Percentiles rank a stretch among this genome's conserved stretches.
These are phyloP conservation scores for Cremastobaeus sp. DNA, from an alignment of 2,888 invertebrate genomes.

Conservation along the genomic window DNA sequence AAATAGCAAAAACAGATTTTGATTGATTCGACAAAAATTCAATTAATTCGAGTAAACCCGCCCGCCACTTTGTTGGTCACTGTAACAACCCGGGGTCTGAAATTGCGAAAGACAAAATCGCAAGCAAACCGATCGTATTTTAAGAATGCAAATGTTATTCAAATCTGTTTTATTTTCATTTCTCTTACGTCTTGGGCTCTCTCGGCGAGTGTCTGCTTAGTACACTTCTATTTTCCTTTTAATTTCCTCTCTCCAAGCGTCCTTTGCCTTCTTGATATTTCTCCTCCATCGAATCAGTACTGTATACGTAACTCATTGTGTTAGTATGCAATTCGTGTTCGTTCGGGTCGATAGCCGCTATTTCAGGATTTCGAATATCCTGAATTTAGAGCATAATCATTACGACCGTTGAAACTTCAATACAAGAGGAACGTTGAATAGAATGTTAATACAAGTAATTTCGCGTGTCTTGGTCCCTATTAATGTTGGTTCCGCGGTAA, in stretches of 20 bases:
- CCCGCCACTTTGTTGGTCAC: too few relatives aligned
- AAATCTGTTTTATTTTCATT: conserved; percentile 17
- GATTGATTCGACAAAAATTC: too few relatives aligned
- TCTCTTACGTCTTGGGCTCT: conserved; percentile 39
- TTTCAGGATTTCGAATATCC: conserved; percentile 60
- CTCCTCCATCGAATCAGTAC: conserved; percentile 54
- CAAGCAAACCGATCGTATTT: too few relatives aligned
- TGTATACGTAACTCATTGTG: conserved; percentile 50
- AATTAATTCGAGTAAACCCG: too few relatives aligned
- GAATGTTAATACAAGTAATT: conserved; percentile 67
- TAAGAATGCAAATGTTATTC: too few relatives aligned
- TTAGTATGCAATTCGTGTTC: conserved; percentile 59
- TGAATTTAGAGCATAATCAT: conserved; percentile 59
- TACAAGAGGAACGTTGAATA: conserved; percentile 54
- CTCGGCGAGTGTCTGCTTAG: conserved; percentile 32
- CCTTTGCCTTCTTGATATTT: conserved; percentile 59
- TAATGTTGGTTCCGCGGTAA: conserved; percentile 53
- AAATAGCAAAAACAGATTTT: background rate
- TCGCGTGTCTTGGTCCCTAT: conserved; percentile 47
- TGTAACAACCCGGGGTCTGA: too few relatives aligned
- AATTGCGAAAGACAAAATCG: too few relatives aligned
- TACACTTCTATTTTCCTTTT: conserved; percentile 53
- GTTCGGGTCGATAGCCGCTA: conserved; percentile 59
- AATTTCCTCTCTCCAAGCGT: conserved; percentile 46
- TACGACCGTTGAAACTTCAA: conserved; percentile 55